phyloP scores from a whole-genome alignment of 2,888 invertebrate species.

The Lasioglossum oenotherae region DNA sequence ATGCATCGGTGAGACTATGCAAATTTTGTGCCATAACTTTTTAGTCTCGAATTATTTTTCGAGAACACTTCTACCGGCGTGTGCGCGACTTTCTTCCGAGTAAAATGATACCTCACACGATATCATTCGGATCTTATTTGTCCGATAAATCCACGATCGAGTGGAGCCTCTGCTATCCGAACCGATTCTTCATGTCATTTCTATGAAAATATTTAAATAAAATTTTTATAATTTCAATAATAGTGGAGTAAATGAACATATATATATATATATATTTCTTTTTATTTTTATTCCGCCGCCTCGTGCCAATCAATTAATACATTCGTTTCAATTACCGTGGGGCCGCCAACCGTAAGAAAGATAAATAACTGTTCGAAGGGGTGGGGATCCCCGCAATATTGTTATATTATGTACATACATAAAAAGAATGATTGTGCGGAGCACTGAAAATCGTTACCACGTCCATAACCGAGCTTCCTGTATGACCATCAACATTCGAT shows the following conservation, averaged over 20 bases:
- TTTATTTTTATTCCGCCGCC: neutral
- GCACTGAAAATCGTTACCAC: neutral
- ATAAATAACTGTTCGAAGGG: neutral
- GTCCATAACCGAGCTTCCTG: conserved; percentile 5
- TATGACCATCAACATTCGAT: neutral
- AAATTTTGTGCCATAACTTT: too few species aligned
- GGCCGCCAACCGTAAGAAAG: neutral
- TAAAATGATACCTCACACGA: neutral
- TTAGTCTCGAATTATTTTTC: fast-evolving
- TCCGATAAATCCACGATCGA: neutral
- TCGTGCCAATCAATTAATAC: neutral
- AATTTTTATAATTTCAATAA: too few species aligned
- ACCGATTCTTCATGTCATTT: neutral
- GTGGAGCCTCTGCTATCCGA: neutral
- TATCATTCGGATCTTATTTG: neutral
- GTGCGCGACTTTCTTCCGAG: neutral
- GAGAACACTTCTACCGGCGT: too few species aligned
- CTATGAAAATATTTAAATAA: too few species aligned
- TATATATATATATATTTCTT: too few species aligned
- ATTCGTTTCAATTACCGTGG: neutral
- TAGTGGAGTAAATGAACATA: too few species aligned
- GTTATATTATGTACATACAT: neutral
- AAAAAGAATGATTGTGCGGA: neutral
- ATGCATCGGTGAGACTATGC: too few species aligned
- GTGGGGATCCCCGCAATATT: neutral